Conservation (phyloP, 2,888 invertebrate species). For the Odontomyia ornata region DNA sequence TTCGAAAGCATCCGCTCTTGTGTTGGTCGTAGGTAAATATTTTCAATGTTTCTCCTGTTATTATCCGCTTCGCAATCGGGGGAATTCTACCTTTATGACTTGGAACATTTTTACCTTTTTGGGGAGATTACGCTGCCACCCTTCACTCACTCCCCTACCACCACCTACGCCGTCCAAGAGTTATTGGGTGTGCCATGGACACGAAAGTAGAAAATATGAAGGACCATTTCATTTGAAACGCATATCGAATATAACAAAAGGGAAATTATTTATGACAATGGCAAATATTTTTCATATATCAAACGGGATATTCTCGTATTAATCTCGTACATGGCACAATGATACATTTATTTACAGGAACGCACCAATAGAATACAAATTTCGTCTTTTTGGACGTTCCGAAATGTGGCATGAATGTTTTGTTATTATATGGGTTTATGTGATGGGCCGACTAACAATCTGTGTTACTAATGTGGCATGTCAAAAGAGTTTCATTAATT, state of each 20-base stretch:
- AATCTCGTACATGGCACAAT: constrained; percentile 47
- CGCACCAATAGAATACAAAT: constrained; percentile 51
- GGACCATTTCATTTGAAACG: constrained; percentile 31
- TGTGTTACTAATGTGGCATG: too few species aligned
- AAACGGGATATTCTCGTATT: constrained; percentile 49
- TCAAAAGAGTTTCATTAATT: too few species aligned
- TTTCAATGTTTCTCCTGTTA: not conserved
- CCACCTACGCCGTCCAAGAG: not conserved
- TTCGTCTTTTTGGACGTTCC: constrained; percentile 28
- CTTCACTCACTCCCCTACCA: not conserved
- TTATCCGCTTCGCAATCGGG: not conserved
- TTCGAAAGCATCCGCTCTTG: too few species aligned
- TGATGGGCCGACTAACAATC: too few species aligned
- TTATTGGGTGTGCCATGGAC: not conserved
- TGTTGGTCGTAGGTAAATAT: not conserved
- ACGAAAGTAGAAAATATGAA: constrained; percentile 27
- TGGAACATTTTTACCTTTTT: constrained; percentile 6
- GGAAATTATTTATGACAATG: constrained; percentile 51
- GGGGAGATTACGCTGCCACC: constrained; percentile 1
- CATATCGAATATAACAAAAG: constrained; percentile 30
- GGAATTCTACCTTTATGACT: not conserved
- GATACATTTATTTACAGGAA: constrained; percentile 48
- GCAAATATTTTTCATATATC: constrained; percentile 51
- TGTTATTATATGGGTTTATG: too few species aligned
- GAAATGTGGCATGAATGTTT: constrained; percentile 37